These are phyloP conservation scores for Dryadula phaetusa DNA, from an alignment of 2,888 invertebrate genomes.

Conservation along the genomic window DNA sequence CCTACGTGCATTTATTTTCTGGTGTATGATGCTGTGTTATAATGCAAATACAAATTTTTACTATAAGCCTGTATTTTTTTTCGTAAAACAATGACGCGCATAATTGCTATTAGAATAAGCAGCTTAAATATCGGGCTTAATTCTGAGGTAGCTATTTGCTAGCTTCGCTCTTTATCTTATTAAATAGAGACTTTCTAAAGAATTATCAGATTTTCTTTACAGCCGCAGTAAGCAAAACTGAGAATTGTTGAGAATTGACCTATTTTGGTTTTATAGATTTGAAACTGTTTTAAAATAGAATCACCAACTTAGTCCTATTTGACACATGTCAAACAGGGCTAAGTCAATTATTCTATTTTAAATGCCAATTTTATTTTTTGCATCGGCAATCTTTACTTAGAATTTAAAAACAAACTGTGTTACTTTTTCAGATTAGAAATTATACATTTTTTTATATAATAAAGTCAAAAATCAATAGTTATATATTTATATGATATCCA, in stretches of 20 bases:
- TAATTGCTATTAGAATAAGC: conserved; percentile 15
- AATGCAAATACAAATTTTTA: neutral
- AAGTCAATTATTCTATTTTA: too few relatives aligned
- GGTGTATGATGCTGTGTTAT: neutral
- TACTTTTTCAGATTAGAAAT: too few relatives aligned
- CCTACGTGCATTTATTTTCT: neutral
- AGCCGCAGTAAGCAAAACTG: neutral
- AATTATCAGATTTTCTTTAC: neutral
- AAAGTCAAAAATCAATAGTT: too few relatives aligned
- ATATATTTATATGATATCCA: too few relatives aligned
- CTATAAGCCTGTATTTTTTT: neutral
- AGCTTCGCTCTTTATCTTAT: conserved; percentile 5
- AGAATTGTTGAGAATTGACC: neutral
- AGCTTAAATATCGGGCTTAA: conserved; percentile 12
- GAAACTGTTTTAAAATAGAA: neutral
- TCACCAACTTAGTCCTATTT: neutral
- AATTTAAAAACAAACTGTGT: too few relatives aligned
- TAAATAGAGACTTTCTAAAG: neutral
- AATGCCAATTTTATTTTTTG: too few relatives aligned
- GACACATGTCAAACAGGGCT: neutral
- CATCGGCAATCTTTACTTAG: too few relatives aligned
- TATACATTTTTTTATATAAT: too few relatives aligned
- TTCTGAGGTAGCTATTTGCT: conserved; percentile 10
- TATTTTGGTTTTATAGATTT: neutral
- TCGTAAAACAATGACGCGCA: conserved; percentile 10